Evolutionary conservation across 1,140 invertebrate genomes (phyloP).

Genomic region (Drosophila kanapiae): DNA sequence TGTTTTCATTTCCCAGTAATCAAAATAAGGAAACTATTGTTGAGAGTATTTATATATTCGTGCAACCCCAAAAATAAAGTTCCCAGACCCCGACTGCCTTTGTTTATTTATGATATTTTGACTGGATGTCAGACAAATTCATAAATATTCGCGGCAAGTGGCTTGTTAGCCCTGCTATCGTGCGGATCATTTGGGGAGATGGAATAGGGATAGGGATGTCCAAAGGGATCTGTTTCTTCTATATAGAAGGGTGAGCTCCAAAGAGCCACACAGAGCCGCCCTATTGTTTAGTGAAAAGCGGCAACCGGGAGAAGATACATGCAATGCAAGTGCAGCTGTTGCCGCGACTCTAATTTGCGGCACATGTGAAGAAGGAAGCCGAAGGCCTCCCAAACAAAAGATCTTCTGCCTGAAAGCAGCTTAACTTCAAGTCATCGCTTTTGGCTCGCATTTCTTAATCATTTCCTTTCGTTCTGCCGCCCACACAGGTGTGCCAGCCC

Average conservation of each 20-base stretch:
- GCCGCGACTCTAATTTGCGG: conserved; percentile 52
- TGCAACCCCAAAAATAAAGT: conserved; percentile 1
- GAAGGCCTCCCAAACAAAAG: conserved; percentile 3
- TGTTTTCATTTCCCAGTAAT: no score
- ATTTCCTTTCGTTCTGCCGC: conserved; percentile 40
- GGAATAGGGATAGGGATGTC: conserved; percentile 2
- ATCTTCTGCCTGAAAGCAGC: conserved; percentile 19
- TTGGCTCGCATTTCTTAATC: conserved; percentile 1
- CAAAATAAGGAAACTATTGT: background rate
- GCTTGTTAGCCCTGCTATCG: conserved; percentile 46
- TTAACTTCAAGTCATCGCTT: conserved; percentile 32
- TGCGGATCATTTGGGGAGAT: conserved; percentile 33
- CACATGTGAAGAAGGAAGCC: conserved; percentile 51
- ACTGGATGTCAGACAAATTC: conserved; percentile 43
- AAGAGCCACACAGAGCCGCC: conserved; percentile 56
- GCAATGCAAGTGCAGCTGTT: conserved; percentile 45
- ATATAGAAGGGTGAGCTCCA: conserved; percentile 9
- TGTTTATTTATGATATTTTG: conserved; percentile 61
- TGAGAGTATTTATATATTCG: conserved; percentile 24
- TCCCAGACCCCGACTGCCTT: conserved; percentile 9
- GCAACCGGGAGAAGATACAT: conserved; percentile 52
- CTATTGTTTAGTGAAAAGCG: conserved; percentile 73
- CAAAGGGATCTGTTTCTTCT: conserved; percentile 21
- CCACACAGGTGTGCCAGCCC: conserved; percentile 88
- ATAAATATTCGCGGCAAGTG: conserved; percentile 53